phyloP scores from a whole-genome alignment of 2,888 invertebrate genomes.

The Lasius fuliginosus region DNA sequence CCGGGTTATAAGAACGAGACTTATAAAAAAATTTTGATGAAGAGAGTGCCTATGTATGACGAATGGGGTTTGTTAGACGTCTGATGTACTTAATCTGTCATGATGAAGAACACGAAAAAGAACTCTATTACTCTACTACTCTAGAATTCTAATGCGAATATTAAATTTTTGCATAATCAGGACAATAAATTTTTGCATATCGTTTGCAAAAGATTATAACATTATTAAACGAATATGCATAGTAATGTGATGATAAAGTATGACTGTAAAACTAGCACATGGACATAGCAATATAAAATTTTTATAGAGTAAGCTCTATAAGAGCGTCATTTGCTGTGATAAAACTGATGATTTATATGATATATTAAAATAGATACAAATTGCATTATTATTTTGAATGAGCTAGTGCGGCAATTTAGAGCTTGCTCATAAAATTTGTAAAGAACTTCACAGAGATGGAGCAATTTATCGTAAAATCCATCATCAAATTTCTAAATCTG shows the following conservation, averaged over 20 bases:
- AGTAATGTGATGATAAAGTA: constrained; percentile 31
- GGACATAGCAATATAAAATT: constrained; percentile 40
- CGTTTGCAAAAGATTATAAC: constrained; percentile 16
- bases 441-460: too few species aligned
- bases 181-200: not conserved
- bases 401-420: constrained; percentile 38
- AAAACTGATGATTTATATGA: too few species aligned
- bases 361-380: constrained; percentile 43
- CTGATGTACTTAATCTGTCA: not conserved
- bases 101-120: not conserved
- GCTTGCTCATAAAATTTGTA: not conserved
- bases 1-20: constrained; percentile 63
- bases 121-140: not conserved
- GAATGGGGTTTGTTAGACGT: constrained; percentile 78
- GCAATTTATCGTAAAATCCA: too few species aligned
- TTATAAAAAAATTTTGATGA: constrained; percentile 73
- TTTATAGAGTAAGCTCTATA: constrained; percentile 39
- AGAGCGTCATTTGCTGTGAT: not conserved
- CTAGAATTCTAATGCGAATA: too few species aligned
- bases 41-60: constrained; percentile 75
- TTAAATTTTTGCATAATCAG: too few species aligned
- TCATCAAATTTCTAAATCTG: too few species aligned
- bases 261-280: constrained; percentile 7
- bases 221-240: constrained; percentile 21
- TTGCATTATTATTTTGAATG: constrained; percentile 1